phyloP scores from a whole-genome alignment of 2,113 vertebrate species.

The Hiodon tergisus region DNA sequence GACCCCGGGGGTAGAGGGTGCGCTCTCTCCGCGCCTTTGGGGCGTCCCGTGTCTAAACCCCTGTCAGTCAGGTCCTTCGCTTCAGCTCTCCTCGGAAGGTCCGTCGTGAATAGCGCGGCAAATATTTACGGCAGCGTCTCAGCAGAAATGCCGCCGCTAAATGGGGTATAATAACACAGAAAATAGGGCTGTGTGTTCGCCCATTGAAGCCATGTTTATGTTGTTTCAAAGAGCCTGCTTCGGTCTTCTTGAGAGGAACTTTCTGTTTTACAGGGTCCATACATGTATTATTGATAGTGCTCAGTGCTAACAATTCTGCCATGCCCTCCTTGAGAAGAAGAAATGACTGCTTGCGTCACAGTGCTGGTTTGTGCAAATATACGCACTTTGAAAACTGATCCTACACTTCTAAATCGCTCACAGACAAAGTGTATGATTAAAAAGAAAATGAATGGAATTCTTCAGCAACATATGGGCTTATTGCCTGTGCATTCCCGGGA shows the following conservation, averaged over 20 bases:
- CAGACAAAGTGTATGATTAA: conserved; percentile 44
- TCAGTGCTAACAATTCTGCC: not conserved
- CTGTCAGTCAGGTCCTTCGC: no score
- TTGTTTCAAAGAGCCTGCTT: not conserved
- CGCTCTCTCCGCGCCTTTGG: no score
- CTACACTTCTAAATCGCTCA: conserved; percentile 15
- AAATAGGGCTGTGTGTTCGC: not conserved
- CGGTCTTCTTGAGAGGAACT: not conserved
- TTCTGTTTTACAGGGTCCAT: not conserved
- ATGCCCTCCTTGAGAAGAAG: not conserved
- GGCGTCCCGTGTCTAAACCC: no score
- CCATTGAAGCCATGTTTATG: not conserved
- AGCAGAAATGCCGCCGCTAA: no score
- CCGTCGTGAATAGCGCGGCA: no score
- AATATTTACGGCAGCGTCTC: no score
- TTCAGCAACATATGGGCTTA: conserved; percentile 67
- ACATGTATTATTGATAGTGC: not conserved
- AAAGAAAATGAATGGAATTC: conserved; percentile 55
- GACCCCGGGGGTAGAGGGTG: no score
- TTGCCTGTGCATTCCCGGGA: conserved; percentile 61
- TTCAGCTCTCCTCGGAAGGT: no score
- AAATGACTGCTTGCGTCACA: not conserved
- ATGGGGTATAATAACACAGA: no score
- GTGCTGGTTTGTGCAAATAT: not conserved
- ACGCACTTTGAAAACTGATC: not conserved